These are phyloP conservation scores for Ellobius talpinus DNA, from an alignment of 2,113 vertebrate species.

Conservation along the genomic window DNA sequence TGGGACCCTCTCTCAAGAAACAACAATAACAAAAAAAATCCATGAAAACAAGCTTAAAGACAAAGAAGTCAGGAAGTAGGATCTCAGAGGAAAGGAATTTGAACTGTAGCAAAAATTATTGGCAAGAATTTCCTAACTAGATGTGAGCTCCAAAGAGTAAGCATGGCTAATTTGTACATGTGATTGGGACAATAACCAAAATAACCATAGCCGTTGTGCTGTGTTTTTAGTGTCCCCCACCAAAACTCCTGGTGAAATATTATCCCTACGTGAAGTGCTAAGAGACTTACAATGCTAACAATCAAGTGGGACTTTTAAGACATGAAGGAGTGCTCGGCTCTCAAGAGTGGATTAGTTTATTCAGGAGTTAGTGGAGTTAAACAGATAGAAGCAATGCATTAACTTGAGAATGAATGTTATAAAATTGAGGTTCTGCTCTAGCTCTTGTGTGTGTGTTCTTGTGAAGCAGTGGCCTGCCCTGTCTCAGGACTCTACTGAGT, in stretches of 20 bases:
- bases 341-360: background rate
- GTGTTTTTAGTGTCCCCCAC: background rate
- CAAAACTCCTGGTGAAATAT: background rate
- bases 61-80: background rate
- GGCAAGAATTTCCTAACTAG: background rate
- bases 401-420: background rate
- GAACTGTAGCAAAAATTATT: background rate
- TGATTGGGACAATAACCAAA: background rate
- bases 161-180: background rate
- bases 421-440: background rate
- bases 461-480: background rate
- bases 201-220: background rate
- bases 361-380: background rate
- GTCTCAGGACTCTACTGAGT: background rate
- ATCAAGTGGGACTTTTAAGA: background rate
- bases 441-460: background rate
- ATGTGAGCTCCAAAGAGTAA: background rate
- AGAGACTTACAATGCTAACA: background rate
- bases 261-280: background rate
- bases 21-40: background rate
- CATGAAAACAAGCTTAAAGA: background rate
- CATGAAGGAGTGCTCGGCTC: background rate
- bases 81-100: background rate
- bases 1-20: background rate
- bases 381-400: background rate